Base-by-base conservation (phyloP, 2,888 invertebrate species). In the Ditylenchus weischeri region DNA sequence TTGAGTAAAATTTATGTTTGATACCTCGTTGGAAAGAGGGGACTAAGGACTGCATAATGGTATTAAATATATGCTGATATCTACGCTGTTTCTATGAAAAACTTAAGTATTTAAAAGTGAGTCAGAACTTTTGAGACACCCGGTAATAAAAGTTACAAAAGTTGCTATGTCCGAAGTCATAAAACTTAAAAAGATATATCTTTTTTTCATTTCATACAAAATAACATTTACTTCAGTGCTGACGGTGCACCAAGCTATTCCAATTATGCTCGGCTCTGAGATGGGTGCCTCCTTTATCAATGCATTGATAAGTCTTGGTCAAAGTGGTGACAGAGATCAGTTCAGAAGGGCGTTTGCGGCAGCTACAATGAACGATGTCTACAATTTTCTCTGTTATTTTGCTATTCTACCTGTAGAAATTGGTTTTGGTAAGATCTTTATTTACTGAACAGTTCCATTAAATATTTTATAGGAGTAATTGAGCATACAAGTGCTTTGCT, bases 221-320 rank as follows among this genome's bases (percentile, higher is more conserved):
- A n/a, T n/a, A n/a, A n/a, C n/a, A n/a, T n/a, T n/a, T n/a, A n/a
- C n/a, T 49, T 62, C 48, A 80, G 83, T 85, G 73, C 72, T 85
- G 64, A 75, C 78, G 0, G 85, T 85, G 0, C 76, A 80, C 62
- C 78, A 79, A 21, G 87, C 87, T 7, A 86, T 87, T 64, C 86
- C 86, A 2, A 85, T 87, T 63, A 84, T 87, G 70, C 86, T 87
- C 85, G 87, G 87, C 0, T 85, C 87, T 49, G 87, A 87, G 74
- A 84, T 87, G 68, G 87, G 87, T 38, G 87, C 87, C 0, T 86
- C 86, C 4, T 84, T 87, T 19, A 87, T 87, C 54, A 87, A 86
- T 77, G 86, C 86, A 2, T 83, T 87, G 57, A 86, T 87, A 13
- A 83, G 85, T 8, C 76, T 87, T 69, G 84, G 83, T 0, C 85